Conservation (phyloP, 2,113 vertebrate genomes). For the Romanogobio albipinnatus region DNA sequence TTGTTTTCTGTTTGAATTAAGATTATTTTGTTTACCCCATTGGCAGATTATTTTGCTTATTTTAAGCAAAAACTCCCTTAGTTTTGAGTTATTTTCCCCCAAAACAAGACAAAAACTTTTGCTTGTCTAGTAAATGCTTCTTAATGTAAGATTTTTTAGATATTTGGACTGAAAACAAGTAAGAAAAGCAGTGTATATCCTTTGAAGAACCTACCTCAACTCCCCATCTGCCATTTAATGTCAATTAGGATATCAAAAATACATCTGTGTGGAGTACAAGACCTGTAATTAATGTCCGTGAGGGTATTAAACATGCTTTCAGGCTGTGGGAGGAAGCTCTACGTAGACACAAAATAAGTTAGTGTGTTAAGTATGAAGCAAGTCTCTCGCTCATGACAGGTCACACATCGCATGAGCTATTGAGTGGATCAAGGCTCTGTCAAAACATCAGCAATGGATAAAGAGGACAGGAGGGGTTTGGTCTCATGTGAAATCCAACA, state of each 20-base stretch:
- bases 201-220: neutral
- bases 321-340: neutral
- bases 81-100: too few species aligned
- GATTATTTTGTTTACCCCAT: too few species aligned
- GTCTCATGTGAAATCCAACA: neutral
- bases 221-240: neutral
- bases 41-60: too few species aligned
- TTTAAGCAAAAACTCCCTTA: too few species aligned
- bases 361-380: neutral
- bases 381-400: neutral
- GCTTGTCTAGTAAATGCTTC: too few species aligned
- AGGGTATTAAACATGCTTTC: neutral
- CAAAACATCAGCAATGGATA: neutral
- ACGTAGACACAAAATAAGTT: neutral
- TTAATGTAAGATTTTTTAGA: too few species aligned
- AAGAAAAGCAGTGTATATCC: too few species aligned
- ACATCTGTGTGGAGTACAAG: neutral
- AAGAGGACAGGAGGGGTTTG: neutral
- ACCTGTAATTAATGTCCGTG: neutral
- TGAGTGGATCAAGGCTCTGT: neutral
- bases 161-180: too few species aligned
- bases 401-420: neutral
- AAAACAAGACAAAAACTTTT: too few species aligned
- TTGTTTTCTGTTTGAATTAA: too few species aligned
- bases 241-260: neutral